Conservation (phyloP, 2,888 invertebrate species). For the Mamestra brassicae region DNA sequence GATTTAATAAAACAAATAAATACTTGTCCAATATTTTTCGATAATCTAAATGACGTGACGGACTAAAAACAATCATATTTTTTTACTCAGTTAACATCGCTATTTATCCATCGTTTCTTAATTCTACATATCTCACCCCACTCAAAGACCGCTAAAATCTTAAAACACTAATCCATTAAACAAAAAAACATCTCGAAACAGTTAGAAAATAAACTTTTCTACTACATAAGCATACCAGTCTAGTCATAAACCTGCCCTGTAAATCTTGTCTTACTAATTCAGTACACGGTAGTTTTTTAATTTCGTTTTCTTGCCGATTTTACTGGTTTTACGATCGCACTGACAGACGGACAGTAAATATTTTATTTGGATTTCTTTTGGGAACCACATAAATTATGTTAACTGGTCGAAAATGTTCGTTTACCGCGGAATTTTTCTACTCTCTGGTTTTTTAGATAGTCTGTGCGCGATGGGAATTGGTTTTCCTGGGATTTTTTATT, state of each 20-base stretch:
- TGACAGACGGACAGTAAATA: conserved; percentile 61
- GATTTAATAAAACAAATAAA: too few species aligned
- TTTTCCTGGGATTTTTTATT: conserved; percentile 21
- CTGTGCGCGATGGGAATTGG: not conserved
- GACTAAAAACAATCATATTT: too few species aligned
- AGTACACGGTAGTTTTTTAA: conserved; percentile 44
- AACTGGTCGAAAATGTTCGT: conserved; percentile 39
- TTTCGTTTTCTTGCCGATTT: conserved; percentile 50
- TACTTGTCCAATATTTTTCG: too few species aligned
- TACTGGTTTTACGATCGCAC: conserved; percentile 47
- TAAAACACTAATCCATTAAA: conserved; percentile 8
- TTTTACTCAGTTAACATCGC: too few species aligned
- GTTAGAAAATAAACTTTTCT: conserved; percentile 15
- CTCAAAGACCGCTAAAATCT: not conserved
- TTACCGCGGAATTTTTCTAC: conserved; percentile 29
- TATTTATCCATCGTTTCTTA: not conserved
- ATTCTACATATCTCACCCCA: not conserved
- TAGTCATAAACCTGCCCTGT: conserved; percentile 10
- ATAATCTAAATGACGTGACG: too few species aligned
- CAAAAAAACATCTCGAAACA: conserved; percentile 11
- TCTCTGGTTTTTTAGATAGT: conserved; percentile 19
- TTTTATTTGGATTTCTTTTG: conserved; percentile 60
- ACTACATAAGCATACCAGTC: not conserved
- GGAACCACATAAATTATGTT: conserved; percentile 59
- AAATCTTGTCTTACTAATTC: conserved; percentile 48